Conservation (phyloP, 1,140 invertebrate species). For the Drosophila nikananu region DNA sequence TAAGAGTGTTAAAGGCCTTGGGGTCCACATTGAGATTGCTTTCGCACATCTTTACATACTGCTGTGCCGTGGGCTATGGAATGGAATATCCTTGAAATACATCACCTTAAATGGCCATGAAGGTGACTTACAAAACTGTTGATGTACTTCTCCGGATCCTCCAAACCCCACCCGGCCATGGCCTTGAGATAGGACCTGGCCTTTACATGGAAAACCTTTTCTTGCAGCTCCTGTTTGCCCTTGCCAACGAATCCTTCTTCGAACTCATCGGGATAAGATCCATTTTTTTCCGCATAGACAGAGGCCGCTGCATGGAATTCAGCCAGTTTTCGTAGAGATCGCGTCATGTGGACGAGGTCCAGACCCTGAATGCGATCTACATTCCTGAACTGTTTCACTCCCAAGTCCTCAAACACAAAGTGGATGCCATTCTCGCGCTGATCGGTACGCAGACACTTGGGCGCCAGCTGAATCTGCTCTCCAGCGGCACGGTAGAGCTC, state of each 20-base stretch:
- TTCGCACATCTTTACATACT: slow-evolving; percentile 41
- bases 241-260: slow-evolving; percentile 51
- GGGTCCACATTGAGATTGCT: slow-evolving; percentile 57
- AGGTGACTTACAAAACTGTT: slow-evolving; percentile 57
- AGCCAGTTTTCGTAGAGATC: slow-evolving; percentile 86
- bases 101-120: not conserved
- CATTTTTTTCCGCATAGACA: slow-evolving; percentile 57
- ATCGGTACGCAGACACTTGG: slow-evolving; percentile 59
- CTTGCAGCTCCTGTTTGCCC: not conserved
- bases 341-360: slow-evolving; percentile 86
- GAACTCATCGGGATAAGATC: slow-evolving; percentile 46
- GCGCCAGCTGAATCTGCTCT: slow-evolving; percentile 52
- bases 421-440: slow-evolving; percentile 41
- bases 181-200: slow-evolving; percentile 41
- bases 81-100: not conserved
- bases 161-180: slow-evolving; percentile 59
- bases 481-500: slow-evolving; percentile 63
- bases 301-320: slow-evolving; percentile 87
- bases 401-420: slow-evolving; percentile 70
- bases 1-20: slow-evolving; percentile 87
- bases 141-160: slow-evolving; percentile 61
- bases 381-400: slow-evolving; percentile 46
- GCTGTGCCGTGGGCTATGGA: slow-evolving; percentile 48
- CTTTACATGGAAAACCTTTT: slow-evolving; percentile 12
- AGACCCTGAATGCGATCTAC: slow-evolving; percentile 86